Evolutionary conservation across 2,113 vertebrate species (phyloP), one percentile per base, ranked within the genome.

Genomic region (Meles meles): DNA sequence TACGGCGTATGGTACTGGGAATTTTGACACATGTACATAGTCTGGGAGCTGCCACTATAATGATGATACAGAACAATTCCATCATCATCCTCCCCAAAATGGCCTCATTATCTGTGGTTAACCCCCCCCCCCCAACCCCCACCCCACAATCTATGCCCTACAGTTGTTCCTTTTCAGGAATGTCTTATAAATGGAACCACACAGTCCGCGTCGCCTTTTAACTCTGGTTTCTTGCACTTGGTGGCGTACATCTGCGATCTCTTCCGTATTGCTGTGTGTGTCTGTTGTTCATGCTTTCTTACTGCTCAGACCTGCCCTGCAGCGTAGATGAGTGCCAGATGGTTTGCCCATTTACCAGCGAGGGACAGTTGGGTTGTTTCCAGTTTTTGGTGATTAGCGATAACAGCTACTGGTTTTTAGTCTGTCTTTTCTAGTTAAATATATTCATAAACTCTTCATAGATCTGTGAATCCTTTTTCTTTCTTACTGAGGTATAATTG

Each of bases 381-480:
- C 85, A 65, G 6, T 65, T 44, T 92, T 79, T 7, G 52, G 52
- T 79, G 71, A 55, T 80, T n/a, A 49, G 18, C 63, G 42, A 27
- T 88, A 89, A 39, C 31, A 55, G 25, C 49, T 61, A 7, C 27
- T 76, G 27, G 15, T 44, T 95, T 82, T 59, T 76, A 59, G 61
- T 69, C 47, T 76, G 15, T 39, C n/a, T 93, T 87, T 87, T 91
- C 67, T 87, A 63, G 39, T 87, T 90, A 90, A 81, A 81, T 86
- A 34, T 17, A 76, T 52, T 89, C 42, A 47, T 61, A 69, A 49
- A n/a, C 44, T 71, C 23, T 44, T 81, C 85, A 34, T 52, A 44
- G 87, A 42, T 59, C n/a, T 88, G 10, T 15, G 88, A 84, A 71
- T 37, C 52, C 21, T 39, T 5, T 76, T 77, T 76, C 15, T 77